These are phyloP conservation scores for Dinothrombium tinctorium DNA, from an alignment of 1,140 invertebrate genomes.

Conservation along the genomic window DNA sequence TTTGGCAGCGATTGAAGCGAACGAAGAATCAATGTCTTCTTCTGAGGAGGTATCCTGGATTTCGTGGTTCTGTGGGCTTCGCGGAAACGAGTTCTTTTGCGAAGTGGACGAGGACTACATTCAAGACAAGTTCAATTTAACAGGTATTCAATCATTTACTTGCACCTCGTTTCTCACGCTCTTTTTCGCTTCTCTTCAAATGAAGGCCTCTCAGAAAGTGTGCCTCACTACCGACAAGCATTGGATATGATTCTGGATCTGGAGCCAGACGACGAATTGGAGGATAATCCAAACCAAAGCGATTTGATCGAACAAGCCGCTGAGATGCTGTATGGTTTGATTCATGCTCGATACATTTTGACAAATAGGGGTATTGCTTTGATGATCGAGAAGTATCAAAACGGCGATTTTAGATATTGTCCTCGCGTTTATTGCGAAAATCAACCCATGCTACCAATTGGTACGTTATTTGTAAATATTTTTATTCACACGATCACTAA, in stretches of 20 bases:
- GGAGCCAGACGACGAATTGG: conserved; percentile 56
- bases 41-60: conserved; percentile 60
- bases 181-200: too few species aligned
- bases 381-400: conserved; percentile 98
- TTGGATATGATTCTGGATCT: conserved; percentile 98
- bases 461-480: conserved; percentile 4
- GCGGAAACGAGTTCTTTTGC: conserved; percentile 99
- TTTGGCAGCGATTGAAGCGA: too few species aligned
- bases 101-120: conserved; percentile 99
- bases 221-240: conserved; percentile 96
- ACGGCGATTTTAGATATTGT: conserved; percentile 94
- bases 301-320: conserved; percentile 87
- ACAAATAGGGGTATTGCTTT: conserved; percentile 97
- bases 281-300: conserved; percentile 65
- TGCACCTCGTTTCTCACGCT: too few species aligned
- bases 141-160: too few species aligned
- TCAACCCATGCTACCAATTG: conserved; percentile 81
- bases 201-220: conserved; percentile 91
- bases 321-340: conserved; percentile 98
- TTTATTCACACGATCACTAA: conserved; percentile 13
- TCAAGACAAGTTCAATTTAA: conserved; percentile 99
- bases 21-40: too few species aligned
- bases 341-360: conserved; percentile 95
- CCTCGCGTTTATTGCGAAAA: conserved; percentile 82
- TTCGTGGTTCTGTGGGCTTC: conserved; percentile 95